Conservation (phyloP, 2,113 vertebrate species). For the Pelecanus crispus region DNA sequence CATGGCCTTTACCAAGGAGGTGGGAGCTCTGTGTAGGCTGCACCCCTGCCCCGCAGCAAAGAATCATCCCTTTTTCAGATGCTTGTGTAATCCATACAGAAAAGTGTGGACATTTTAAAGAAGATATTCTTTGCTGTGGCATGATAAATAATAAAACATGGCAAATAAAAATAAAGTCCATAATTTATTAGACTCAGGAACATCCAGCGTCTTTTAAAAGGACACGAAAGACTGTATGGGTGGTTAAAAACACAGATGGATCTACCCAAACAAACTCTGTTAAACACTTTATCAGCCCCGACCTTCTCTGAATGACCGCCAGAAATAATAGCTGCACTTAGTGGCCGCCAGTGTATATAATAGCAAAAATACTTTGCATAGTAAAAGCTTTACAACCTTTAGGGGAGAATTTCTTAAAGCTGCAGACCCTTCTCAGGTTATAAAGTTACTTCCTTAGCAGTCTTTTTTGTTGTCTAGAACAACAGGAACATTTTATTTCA, state of each 20-base stretch:
- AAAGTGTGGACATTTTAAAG: not conserved
- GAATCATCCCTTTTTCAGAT: not conserved
- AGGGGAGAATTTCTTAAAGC: slow-evolving; percentile 55
- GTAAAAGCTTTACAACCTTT: slow-evolving; percentile 62
- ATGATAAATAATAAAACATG: not conserved
- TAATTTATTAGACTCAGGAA: not conserved
- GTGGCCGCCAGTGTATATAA: slow-evolving; percentile 58
- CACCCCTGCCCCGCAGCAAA: not conserved
- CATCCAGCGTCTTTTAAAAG: slow-evolving; percentile 20
- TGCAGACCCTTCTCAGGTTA: slow-evolving; percentile 43
- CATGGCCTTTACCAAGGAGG: not conserved
- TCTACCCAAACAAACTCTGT: slow-evolving; percentile 57
- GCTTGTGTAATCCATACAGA: not conserved
- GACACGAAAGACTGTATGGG: slow-evolving; percentile 11
- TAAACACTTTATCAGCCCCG: slow-evolving; percentile 46
- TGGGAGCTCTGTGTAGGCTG: not conserved
- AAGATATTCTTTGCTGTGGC: not conserved
- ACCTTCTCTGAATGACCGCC: slow-evolving; percentile 41
- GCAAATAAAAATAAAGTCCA: not conserved
- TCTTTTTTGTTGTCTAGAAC: slow-evolving; percentile 2
- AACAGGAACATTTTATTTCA: slow-evolving; percentile 29
- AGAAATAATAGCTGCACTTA: slow-evolving; percentile 62
- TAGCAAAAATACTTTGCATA: slow-evolving; percentile 63
- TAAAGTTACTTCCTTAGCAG: slow-evolving; percentile 32
- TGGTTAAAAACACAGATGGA: slow-evolving; percentile 57